These are phyloP conservation scores for Microcebus griseorufus DNA, from an alignment of 2,113 vertebrate genomes.

Conservation along the genomic window DNA sequence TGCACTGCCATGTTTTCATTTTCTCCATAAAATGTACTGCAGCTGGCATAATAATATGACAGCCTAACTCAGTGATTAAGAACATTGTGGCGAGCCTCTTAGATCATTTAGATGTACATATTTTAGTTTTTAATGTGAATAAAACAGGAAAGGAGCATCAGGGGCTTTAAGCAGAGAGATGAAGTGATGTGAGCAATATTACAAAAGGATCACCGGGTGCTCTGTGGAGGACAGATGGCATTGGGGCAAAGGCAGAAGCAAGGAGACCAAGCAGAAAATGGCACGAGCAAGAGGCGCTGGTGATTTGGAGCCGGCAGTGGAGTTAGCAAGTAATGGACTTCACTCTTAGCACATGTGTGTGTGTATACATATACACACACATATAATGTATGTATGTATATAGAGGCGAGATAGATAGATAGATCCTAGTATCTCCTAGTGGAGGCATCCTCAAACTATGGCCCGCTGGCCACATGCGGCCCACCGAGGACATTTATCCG, in stretches of 20 bases:
- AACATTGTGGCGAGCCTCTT: not conserved
- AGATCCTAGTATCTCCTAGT: not conserved
- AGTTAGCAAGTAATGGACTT: no score
- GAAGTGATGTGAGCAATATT: not conserved
- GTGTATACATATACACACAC: no score
- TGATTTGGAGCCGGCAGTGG: not conserved
- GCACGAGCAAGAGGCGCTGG: not conserved
- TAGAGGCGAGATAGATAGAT: not conserved
- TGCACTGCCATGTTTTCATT: not conserved
- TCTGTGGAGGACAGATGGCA: no score
- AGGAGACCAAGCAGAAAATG: not conserved
- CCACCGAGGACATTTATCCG: no score
- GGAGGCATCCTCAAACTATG: no score
- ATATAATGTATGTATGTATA: no score
- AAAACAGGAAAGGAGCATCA: not conserved
- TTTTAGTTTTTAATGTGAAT: not conserved
- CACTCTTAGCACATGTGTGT: not conserved
- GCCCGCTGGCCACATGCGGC: no score
- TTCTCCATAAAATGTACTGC: not conserved
- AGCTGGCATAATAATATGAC: not conserved
- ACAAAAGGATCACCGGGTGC: not conserved
- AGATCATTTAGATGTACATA: not conserved
- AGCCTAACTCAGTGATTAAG: not conserved
- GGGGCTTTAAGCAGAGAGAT: not conserved
- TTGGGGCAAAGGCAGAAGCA: not conserved